Evolutionary conservation across 2,888 invertebrate genomes (phyloP).

Genomic region (Glyphotaelius pellucidus): DNA sequence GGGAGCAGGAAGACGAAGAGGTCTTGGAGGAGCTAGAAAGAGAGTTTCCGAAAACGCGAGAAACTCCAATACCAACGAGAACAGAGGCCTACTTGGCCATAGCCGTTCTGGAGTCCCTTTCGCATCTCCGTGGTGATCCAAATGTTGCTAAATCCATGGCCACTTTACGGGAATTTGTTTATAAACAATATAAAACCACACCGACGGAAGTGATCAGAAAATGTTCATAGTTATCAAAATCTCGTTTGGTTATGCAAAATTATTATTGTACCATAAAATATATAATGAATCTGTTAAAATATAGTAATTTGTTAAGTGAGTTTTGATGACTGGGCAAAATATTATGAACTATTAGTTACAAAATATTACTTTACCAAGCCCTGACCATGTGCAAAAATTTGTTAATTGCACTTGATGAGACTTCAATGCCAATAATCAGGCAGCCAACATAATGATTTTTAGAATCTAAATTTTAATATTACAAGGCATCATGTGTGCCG

Average conservation of each 20-base stretch:
- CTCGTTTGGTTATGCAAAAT: background rate
- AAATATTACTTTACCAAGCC: background rate
- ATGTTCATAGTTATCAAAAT: slow-evolving; percentile 7
- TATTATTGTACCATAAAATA: background rate
- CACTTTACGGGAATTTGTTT: slow-evolving; percentile 44
- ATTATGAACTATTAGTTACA: background rate
- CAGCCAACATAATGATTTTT: background rate
- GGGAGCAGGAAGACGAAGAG: slow-evolving; percentile 30
- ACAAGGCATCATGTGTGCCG: background rate
- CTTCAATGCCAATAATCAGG: background rate
- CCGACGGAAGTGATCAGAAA: background rate
- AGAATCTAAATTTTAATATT: background rate
- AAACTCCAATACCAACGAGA: slow-evolving; percentile 38
- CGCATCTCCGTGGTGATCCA: slow-evolving; percentile 24
- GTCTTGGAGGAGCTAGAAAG: background rate
- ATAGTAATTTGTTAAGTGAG: background rate
- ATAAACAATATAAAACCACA: slow-evolving; percentile 39
- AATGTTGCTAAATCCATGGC: slow-evolving; percentile 39
- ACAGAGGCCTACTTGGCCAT: slow-evolving; percentile 50
- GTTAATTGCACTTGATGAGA: background rate
- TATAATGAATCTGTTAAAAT: background rate
- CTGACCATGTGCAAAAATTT: background rate
- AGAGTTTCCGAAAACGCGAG: slow-evolving; percentile 12
- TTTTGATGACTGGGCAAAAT: background rate
- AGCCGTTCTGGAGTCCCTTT: slow-evolving; percentile 39